Base-by-base conservation (phyloP, 2,113 vertebrate genomes). In the Melozone crissalis region DNA sequence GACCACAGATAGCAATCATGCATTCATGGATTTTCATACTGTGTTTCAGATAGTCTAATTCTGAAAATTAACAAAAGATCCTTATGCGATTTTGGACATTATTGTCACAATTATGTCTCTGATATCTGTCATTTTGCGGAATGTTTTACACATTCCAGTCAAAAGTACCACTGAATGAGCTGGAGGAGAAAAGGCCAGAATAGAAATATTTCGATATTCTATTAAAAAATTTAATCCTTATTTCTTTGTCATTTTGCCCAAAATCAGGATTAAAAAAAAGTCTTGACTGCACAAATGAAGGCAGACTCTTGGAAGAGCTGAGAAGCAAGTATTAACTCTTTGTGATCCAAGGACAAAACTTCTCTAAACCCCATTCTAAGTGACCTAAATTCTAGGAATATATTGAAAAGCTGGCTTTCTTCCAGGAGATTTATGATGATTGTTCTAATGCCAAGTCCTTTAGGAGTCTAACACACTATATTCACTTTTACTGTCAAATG, bases 61-160 rank as follows among this genome's bases (percentile, higher is more conserved):
- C 9, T 57, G 28, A 18, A 26, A 35, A 55, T 54, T 58, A 74
- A 15, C 5, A 62, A 10, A 74, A 75, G 7, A 62, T 22, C 6
- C 0, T 66, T 65, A 17, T 20, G 6, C 28, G 5, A 0, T 1
- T 78, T 63, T 68, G 24, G 6, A 43, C 3, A 27, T 8, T 24
- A 2, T 5, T 63, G 11, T 76, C 39, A 68, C 8, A 78, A 22
- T 62, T 74, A 33, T 78, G 6, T 6, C 13, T 33, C 22, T 68
- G 10, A n/a, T 66, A 5, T 63, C 27, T 58, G 39, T 8, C 8
- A 61, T 81, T 89, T 87, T 87, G 8, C 1, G 11, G 18, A 16
- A 46, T 3, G 2, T 58, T 82, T 63, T 12, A 28, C 5, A 23
- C 30, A 12, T 58, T 83, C 14, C 28, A 58, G 10, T 82, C 37